Percentiles rank a stretch among this genome's conserved stretches.
phyloP scores from a whole-genome alignment of 2,113 vertebrate species.

The Falcunculus frontatus region DNA sequence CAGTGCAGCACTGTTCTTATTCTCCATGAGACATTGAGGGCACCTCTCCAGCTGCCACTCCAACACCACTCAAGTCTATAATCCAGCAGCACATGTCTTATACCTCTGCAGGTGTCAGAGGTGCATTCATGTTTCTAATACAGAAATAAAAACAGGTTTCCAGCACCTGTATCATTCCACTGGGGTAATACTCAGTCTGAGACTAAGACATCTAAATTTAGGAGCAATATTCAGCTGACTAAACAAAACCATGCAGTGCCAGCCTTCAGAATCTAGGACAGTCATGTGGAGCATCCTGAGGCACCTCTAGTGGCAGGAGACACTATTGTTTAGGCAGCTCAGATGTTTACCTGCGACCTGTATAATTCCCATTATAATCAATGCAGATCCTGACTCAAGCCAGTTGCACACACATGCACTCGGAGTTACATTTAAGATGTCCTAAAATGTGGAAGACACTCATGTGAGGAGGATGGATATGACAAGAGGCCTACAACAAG shows the following conservation, averaged over 20 bases:
- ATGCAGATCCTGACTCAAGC: not conserved
- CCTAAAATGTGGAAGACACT: not conserved
- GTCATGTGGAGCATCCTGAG: not conserved
- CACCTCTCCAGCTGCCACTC: not conserved
- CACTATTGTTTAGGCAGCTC: not conserved
- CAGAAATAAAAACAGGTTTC: not conserved
- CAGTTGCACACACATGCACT: no score
- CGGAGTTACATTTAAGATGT: not conserved
- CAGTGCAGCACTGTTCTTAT: not conserved
- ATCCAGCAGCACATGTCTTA: not conserved
- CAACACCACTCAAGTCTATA: not conserved
- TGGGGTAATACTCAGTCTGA: not conserved
- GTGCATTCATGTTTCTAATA: not conserved
- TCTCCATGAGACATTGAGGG: not conserved
- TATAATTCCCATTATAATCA: not conserved
- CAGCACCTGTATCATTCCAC: not conserved
- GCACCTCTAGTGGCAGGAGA: not conserved
- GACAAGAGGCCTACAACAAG: not conserved
- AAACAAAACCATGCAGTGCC: not conserved
- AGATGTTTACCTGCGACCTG: not conserved
- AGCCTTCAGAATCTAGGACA: not conserved
- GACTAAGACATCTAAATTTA: not conserved
- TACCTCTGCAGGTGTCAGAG: not conserved
- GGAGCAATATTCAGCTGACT: not conserved
- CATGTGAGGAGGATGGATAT: not conserved